A percentile compares a stretch with the other conserved stretches of the same genome.
These are phyloP conservation scores for Sinocyclocheilus anophthalmus DNA, from an alignment of 2,113 vertebrate genomes.

Conservation along the genomic window DNA sequence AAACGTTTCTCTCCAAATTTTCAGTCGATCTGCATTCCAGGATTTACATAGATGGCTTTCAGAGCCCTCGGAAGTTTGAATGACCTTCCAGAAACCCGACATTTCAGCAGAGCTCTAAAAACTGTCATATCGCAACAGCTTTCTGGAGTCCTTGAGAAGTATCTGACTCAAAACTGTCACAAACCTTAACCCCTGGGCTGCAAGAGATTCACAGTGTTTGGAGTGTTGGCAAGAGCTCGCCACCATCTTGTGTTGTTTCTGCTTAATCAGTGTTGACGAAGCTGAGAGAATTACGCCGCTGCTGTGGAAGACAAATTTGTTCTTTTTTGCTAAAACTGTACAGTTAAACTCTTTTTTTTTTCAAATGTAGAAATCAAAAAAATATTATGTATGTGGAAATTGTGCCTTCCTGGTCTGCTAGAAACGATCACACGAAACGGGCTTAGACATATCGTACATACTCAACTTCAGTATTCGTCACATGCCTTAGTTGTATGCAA, in stretches of 20 bases:
- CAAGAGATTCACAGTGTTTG: slow-evolving; percentile 33
- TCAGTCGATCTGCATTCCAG: background rate
- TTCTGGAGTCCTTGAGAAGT: background rate
- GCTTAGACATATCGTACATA: slow-evolving; percentile 40
- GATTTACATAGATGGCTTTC: background rate
- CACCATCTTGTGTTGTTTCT: slow-evolving; percentile 20
- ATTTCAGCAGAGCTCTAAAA: slow-evolving; percentile 9
- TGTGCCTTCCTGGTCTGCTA: slow-evolving; percentile 61
- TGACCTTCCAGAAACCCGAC: background rate
- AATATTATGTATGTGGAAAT: slow-evolving; percentile 57
- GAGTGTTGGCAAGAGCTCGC: slow-evolving; percentile 32
- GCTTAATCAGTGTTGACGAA: slow-evolving; percentile 66
- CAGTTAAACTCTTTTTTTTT: slow-evolving; percentile 53
- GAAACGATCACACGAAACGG: slow-evolving; percentile 46
- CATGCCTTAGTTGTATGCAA: slow-evolving; percentile 23
- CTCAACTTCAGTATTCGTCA: slow-evolving; percentile 27
- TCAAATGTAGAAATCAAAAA: slow-evolving; percentile 47
- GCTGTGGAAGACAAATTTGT: background rate
- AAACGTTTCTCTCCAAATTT: background rate
- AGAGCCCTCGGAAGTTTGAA: background rate
- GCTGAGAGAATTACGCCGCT: slow-evolving; percentile 28
- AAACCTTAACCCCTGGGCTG: slow-evolving; percentile 11
- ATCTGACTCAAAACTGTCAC: background rate
- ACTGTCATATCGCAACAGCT: background rate
- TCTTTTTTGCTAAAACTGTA: slow-evolving; percentile 45